Base-by-base conservation (phyloP, 2,113 vertebrate species). In the Petaurus breviceps region DNA sequence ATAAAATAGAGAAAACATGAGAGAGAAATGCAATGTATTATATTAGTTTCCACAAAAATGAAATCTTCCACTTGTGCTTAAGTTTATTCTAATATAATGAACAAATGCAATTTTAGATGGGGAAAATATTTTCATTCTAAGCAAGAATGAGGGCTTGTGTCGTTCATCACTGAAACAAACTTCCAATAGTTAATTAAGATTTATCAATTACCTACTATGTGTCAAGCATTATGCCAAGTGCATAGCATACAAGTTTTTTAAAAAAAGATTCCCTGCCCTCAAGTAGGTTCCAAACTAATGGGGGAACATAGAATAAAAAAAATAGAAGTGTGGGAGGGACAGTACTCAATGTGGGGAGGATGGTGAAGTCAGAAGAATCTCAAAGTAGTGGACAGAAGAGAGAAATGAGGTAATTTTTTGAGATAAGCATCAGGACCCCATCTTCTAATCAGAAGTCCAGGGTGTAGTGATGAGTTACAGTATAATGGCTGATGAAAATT, bases 1-100 rank as follows among this genome's bases (percentile, higher is more conserved):
- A 97, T 91, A 95, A 43, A 97, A 57, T 4, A 97, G 92, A 96
- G 95, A 96, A 51, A 25, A 95, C 96, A 96, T 97, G 92, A 93
- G 37, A 95, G 16, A 94, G 68, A 95, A 84, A 95, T 91, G 96
- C 91, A 98, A 94, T 90, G 95, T 23, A 94, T 14, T 55, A 47
- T 68, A 92, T n/a, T 92, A 93, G 2, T 57, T 95, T 24, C 95
- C 22, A 55, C 22, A 95, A 92, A 94, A 68, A 91, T 19, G 6
- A 97, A 95, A 94, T 94, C 43, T 90, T 96, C 11, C 5, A 57
- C 95, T 23, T 93, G 57, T 91, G 97, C 54, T 92, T 97, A 47
- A n/a, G 68, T 61, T 4, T 92, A 93, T 0, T 94, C 26, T 54
- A 23, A 23, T 89, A 92, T 97, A 98, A 96, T 11, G 3, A 19